Evolutionary conservation across 2,113 vertebrate species (phyloP).

Genomic region (Leucopsar rothschildi): DNA sequence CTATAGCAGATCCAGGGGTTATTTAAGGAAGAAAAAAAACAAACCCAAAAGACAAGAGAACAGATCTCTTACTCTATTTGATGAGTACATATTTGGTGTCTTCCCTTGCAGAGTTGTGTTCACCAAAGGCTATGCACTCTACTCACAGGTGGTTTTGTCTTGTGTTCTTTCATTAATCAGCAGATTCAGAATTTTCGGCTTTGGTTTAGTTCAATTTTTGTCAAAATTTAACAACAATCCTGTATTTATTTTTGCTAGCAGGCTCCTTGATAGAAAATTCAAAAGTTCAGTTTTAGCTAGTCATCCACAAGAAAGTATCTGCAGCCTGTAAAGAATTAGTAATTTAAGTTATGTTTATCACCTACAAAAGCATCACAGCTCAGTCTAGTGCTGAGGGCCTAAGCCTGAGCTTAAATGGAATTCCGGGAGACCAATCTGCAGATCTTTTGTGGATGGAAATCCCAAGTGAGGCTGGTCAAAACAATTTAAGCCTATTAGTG

Average conservation of each 20-base stretch:
- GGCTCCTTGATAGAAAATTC: not conserved
- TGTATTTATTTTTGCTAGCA: not conserved
- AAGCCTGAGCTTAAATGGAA: not conserved
- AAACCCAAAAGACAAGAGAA: rapidly evolving
- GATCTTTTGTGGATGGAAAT: not conserved
- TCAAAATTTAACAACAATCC: not conserved
- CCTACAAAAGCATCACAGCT: not conserved
- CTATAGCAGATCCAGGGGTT: not conserved
- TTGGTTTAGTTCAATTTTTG: not conserved
- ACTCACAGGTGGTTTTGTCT: not conserved
- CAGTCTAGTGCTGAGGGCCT: not conserved
- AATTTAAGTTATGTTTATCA: not conserved
- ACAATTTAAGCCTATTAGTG: not conserved
- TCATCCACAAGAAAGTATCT: not conserved
- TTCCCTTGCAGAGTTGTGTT: not conserved
- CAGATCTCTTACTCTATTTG: not conserved
- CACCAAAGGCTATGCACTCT: not conserved
- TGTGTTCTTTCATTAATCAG: not conserved
- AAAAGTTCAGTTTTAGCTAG: not conserved
- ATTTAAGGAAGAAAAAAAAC: not conserved
- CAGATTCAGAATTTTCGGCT: not conserved
- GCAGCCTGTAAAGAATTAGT: not conserved
- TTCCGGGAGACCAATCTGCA: not conserved
- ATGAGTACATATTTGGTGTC: not conserved
- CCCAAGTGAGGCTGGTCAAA: not conserved